These are phyloP conservation scores for Euschistus heros DNA, from an alignment of 1,140 invertebrate genomes.

Conservation along the genomic window DNA sequence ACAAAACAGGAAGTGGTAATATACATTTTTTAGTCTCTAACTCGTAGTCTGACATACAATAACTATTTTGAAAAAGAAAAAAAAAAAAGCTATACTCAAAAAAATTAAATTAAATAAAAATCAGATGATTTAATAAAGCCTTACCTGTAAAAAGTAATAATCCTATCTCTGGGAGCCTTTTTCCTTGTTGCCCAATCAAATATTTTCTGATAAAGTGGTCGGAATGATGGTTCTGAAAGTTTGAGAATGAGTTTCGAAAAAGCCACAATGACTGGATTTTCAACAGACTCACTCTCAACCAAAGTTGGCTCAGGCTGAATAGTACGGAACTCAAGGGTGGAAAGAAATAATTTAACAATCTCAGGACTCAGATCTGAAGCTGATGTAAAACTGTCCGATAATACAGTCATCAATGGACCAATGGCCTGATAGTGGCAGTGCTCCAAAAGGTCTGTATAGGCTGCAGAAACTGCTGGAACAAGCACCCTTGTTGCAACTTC, in stretches of 20 bases:
- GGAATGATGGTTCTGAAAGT: constrained; percentile 75
- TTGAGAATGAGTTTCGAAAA: constrained; percentile 70
- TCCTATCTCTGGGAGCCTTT: constrained; percentile 42
- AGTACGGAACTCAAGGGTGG: constrained; percentile 58
- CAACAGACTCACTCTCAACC: constrained; percentile 41
- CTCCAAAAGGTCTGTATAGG: constrained; percentile 47
- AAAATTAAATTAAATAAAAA: too few species aligned
- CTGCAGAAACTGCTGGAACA: constrained; percentile 58
- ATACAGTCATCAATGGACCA: constrained; percentile 56
- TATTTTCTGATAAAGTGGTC: constrained; percentile 74
- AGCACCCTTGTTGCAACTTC: constrained; percentile 61
- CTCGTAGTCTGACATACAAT: too few species aligned
- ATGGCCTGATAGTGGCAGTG: constrained; percentile 50
- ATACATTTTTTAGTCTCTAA: too few species aligned
- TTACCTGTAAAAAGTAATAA: constrained; percentile 68
- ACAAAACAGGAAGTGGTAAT: too few species aligned
- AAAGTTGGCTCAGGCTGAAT: constrained; percentile 29
- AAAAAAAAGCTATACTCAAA: too few species aligned
- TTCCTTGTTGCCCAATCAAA: constrained; percentile 69
- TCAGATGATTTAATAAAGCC: constrained; percentile 13
- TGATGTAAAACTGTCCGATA: constrained; percentile 55
- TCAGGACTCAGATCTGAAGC: constrained; percentile 53
- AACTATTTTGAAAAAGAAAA: too few species aligned
- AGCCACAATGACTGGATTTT: constrained; percentile 60
- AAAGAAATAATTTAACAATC: constrained; percentile 62